Evolutionary conservation across 2,888 invertebrate species (phyloP).

Genomic region (Caenorhabditis sp.): DNA sequence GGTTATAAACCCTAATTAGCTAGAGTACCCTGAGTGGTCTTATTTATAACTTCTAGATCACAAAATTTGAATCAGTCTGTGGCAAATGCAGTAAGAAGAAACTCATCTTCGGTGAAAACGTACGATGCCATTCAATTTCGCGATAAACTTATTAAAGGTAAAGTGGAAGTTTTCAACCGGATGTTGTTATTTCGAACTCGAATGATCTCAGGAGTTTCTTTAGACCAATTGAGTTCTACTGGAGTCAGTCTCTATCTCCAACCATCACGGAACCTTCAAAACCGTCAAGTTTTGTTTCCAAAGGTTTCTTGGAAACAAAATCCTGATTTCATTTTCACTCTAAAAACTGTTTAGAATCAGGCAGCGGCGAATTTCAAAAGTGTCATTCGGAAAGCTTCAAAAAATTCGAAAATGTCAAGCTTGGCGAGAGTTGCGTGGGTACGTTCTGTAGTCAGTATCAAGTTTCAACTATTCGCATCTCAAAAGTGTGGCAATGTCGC

Average conservation of each 20-base stretch:
- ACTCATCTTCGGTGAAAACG: slow-evolving; percentile 37
- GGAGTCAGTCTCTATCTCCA: slow-evolving; percentile 27
- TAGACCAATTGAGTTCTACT: slow-evolving; percentile 11
- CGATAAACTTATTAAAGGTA: slow-evolving; percentile 44
- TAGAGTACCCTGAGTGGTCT: too few species aligned
- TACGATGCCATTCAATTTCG: slow-evolving; percentile 52
- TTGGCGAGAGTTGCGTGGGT: slow-evolving; percentile 56
- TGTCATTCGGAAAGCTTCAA: slow-evolving; percentile 25
- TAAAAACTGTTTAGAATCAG: slow-evolving; percentile 21
- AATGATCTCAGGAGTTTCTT: slow-evolving; percentile 11
- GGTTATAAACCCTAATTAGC: too few species aligned
- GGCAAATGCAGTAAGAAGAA: slow-evolving; percentile 6
- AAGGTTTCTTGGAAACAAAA: too few species aligned
- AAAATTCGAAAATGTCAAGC: slow-evolving; percentile 46
- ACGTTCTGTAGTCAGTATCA: neutral
- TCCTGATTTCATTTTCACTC: neutral
- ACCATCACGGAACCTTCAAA: slow-evolving; percentile 11
- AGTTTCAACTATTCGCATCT: too few species aligned
- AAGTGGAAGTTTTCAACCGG: neutral
- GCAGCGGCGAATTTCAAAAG: slow-evolving; percentile 6
- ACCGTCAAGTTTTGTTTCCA: slow-evolving; percentile 3
- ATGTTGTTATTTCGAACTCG: too few species aligned
- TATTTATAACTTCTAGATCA: too few species aligned
- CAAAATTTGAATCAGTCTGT: neutral
- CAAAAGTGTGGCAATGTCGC: too few species aligned